Conservation (phyloP, 2,113 vertebrate species). For the Festucalex cinctus region DNA sequence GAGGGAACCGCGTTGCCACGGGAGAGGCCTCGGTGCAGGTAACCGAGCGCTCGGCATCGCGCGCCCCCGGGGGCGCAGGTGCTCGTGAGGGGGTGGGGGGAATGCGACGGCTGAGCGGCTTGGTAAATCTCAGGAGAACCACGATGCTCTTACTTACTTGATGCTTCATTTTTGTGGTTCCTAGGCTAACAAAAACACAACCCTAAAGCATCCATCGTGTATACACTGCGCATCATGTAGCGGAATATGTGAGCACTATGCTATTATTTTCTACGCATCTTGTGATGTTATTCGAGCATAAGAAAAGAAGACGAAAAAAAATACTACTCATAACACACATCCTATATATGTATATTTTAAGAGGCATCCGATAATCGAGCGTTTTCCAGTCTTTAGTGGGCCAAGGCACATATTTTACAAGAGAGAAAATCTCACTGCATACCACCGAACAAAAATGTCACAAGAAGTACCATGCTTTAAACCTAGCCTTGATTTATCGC, state of each 20-base stretch:
- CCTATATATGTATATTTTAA: no score
- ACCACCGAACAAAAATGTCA: not conserved
- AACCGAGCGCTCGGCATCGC: constrained; percentile 27
- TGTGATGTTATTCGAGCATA: not conserved
- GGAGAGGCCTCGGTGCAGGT: constrained; percentile 72
- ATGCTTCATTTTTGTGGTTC: constrained; percentile 17
- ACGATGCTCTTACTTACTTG: constrained; percentile 31
- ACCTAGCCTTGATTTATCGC: not conserved
- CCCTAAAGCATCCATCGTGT: not conserved
- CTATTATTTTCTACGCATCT: not conserved
- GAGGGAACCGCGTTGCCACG: constrained; percentile 62
- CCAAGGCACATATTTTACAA: not conserved
- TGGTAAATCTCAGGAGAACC: constrained; percentile 33
- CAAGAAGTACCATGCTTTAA: not conserved
- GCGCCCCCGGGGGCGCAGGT: constrained; percentile 37
- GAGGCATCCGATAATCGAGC: not conserved
- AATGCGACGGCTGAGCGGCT: constrained; percentile 35
- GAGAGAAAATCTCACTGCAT: not conserved
- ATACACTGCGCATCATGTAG: constrained; percentile 46
- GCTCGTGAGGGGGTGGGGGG: constrained; percentile 13
- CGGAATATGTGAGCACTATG: constrained; percentile 15
- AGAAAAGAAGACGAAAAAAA: not conserved
- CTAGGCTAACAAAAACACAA: not conserved
- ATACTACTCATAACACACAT: not conserved
- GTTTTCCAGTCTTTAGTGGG: not conserved